Conservation (phyloP, 2,797 vertebrate genomes). For the Brachyrhaphis roseni region DNA sequence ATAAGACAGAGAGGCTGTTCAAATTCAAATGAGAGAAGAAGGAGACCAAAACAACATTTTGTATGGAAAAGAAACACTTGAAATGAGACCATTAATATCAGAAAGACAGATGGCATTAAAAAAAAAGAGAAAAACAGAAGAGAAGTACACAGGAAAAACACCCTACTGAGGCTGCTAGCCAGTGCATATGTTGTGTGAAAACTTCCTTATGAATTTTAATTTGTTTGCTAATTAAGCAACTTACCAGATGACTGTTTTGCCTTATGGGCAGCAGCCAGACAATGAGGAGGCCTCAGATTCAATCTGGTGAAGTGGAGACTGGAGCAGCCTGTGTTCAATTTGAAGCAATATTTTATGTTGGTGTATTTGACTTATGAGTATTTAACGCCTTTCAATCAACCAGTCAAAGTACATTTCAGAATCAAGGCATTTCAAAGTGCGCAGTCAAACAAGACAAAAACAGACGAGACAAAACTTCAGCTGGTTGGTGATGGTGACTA, state of each 20-base stretch:
- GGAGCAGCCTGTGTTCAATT: not conserved
- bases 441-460: not conserved
- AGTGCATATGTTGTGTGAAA: constrained; percentile 60
- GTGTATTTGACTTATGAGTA: not conserved
- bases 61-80: constrained; percentile 26
- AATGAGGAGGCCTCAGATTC: not conserved
- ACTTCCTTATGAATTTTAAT: constrained; percentile 52
- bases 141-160: constrained; percentile 26
- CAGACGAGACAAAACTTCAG: not conserved
- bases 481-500: not conserved
- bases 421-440: too few relatives aligned
- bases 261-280: constrained; percentile 7
- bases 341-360: not conserved
- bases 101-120: constrained; percentile 55
- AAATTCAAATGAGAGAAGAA: not conserved
- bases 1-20: not conserved
- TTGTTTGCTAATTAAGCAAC: constrained; percentile 53
- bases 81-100: constrained; percentile 44
- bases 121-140: not conserved
- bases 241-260: constrained; percentile 49
- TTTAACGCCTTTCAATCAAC: not conserved
- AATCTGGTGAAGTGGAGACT: not conserved
- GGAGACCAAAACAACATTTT: constrained; percentile 8
- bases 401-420: too few relatives aligned
- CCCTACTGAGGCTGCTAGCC: constrained; percentile 29